Conservation (phyloP, 2,888 invertebrate genomes). For the Lochmaea crataegi region DNA sequence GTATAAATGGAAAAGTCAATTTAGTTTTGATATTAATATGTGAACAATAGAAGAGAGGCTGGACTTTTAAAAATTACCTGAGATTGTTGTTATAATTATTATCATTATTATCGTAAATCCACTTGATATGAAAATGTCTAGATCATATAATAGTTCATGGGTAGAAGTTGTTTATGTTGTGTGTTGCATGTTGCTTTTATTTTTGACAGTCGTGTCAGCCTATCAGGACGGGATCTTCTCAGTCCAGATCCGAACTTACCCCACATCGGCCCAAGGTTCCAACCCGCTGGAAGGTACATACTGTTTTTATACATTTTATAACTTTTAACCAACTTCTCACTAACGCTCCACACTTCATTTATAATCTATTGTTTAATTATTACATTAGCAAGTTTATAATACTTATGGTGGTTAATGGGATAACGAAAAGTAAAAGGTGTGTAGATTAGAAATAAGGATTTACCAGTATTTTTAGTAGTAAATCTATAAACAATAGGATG, state of each 20-base stretch:
- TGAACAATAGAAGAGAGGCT: no score
- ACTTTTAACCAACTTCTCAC: constrained; percentile 14
- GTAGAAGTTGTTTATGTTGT: constrained; percentile 56
- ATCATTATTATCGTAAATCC: not conserved
- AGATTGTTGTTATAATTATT: not conserved
- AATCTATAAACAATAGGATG: no score
- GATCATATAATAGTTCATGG: not conserved
- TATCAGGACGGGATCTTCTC: constrained; percentile 78
- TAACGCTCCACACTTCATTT: constrained; percentile 35
- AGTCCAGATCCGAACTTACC: constrained; percentile 87
- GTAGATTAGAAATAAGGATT: not conserved
- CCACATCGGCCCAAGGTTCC: constrained; percentile 91
- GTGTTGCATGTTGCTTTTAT: constrained; percentile 50
- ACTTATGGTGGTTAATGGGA: not conserved
- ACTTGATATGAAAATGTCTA: not conserved
- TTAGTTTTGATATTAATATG: no score
- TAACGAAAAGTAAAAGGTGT: not conserved
- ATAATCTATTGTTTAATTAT: no score
- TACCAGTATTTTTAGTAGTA: no score
- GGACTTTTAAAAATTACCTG: no score
- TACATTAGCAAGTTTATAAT: not conserved
- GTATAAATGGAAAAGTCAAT: no score
- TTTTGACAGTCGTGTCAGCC: constrained; percentile 84
- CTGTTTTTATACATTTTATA: constrained; percentile 46
- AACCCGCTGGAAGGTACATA: constrained; percentile 84